Evolutionary conservation across 2,888 invertebrate genomes (phyloP), one percentile per base, ranked within the genome.

Genomic region (Alloplasta piceator): DNA sequence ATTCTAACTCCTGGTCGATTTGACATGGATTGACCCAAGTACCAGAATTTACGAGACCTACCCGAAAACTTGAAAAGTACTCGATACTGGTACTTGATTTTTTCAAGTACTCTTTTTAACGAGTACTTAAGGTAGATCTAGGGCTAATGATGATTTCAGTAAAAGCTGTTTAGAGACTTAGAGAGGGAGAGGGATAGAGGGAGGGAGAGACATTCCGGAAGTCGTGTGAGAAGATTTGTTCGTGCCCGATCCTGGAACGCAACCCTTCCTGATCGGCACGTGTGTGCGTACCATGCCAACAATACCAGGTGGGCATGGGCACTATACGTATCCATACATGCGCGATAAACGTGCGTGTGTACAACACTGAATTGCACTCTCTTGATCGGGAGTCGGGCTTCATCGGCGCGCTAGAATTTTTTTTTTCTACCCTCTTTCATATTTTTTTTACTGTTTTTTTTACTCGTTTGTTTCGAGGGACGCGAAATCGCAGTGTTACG

Each of bases 331-430:
- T 16, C 6, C 80, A 79, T 60, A 50, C 55, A 75, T 75, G 55
- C 38, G 14, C 26, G 26, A n/a, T 38, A 61, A 60, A 80, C 84
- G 75, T 80, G 84, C 81, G 75, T 86, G 60, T 75, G 50, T 61
- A 36, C 60, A 83, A 88, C 88, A 88, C 73, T 83, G 87, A 87
- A 88, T 84, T 83, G 88, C 88, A 88, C 88, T 88, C 82, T 87
- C 86, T 86, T 83, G 86, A 87, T 86, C 85, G 86, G 84, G 83
- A 82, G 83, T 85, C 82, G 84, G 76, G 70, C 39, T 73, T 50
- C 80, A 56, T 64, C 66, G 46, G 16, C n/a, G 70, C 41, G 68
- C 63, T 77, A 63, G 64, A 76, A 63, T 81, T 71, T 55, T 71
- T 52, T 71, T 64, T 68, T 77, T 80, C 61, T 67, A 41, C n/a